Percentiles rank a stretch among this genome's conserved stretches.
phyloP scores from a whole-genome alignment of 2,797 vertebrate genomes.

The Phoebastria nigripes region DNA sequence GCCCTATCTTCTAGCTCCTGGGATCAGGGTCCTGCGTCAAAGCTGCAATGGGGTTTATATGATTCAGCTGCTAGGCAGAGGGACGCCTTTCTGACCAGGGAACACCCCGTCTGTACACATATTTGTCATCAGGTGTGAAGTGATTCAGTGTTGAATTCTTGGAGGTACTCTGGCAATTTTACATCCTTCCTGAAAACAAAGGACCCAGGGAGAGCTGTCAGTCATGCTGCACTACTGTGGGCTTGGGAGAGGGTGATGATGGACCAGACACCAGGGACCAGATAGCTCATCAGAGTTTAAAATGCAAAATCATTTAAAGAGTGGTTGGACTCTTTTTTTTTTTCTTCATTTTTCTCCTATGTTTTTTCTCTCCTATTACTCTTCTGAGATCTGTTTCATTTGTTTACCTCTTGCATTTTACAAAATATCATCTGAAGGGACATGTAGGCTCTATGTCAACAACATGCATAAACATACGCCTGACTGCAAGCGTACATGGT shows the following conservation, averaged over 20 bases:
- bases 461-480: not conserved
- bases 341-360: not conserved
- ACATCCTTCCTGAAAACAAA: not conserved
- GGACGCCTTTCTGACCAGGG: not conserved
- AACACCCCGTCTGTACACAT: fast-evolving
- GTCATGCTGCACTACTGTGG: not conserved
- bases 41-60: not conserved
- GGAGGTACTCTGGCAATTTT: not conserved
- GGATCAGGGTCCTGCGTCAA: not conserved
- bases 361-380: not conserved
- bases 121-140: not conserved
- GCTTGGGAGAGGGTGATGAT: not conserved
- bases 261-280: not conserved
- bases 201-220: not conserved
- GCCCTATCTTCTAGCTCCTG: not conserved
- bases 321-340: not conserved
- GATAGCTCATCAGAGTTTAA: not conserved
- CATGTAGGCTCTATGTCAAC: not conserved
- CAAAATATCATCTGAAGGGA: not conserved
- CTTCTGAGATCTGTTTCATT: not conserved
- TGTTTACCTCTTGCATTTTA: not conserved
- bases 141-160: not conserved
- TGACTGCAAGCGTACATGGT: not conserved
- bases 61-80: not conserved
- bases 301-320: not conserved